Base-by-base conservation (phyloP, 2,113 vertebrate genomes). In the Ceyx melanurus region DNA sequence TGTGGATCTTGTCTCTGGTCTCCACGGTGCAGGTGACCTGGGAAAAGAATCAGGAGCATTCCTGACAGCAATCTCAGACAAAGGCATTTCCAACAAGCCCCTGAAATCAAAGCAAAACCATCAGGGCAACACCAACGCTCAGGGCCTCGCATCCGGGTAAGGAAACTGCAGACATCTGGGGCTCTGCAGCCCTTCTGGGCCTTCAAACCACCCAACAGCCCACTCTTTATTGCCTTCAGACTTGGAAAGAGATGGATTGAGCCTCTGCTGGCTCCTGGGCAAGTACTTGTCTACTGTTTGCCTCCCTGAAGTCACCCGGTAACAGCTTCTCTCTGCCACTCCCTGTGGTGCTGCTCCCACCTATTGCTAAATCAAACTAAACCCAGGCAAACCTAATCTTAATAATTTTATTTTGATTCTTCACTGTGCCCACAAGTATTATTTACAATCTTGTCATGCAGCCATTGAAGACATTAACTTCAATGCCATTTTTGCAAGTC, bases 11-110 rank as follows among this genome's bases (percentile, higher is more conserved):
- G 95, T 99, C 99, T 94, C 98, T 98, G 84, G 98, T 98, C 93
- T 99, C 98, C 97, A 98, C 97, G 11, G 98, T 98, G 96, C 98
- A 99, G 93, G 97, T 98, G 93, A 99, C 98, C 99, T 99, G 94
- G 33, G 78, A 96, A 87, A 95, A 96, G 82, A 88, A 90, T 95
- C 78, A 96, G 83, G 94, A 88, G 60, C 71, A 74, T 77, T 96
- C 57, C 86, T 92, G 46, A 91, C 74, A 95, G 74, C n/a, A 10
- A 58, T 75, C 68, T 93, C 71, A 74, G 86, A 72, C 68, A 71
- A 64, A 81, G 25, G 7, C 4, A 54, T 88, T 95, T 89, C 78
- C 68, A 89, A 25, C 13, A 9, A 15, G 75, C 64, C 48, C 56
- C 74, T 82, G 46, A 84, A 83, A 65, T 7, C 42, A 92, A 95